These are phyloP conservation scores for Trochalopteron elliotii DNA, from an alignment of 2,113 vertebrate species.

Conservation along the genomic window DNA sequence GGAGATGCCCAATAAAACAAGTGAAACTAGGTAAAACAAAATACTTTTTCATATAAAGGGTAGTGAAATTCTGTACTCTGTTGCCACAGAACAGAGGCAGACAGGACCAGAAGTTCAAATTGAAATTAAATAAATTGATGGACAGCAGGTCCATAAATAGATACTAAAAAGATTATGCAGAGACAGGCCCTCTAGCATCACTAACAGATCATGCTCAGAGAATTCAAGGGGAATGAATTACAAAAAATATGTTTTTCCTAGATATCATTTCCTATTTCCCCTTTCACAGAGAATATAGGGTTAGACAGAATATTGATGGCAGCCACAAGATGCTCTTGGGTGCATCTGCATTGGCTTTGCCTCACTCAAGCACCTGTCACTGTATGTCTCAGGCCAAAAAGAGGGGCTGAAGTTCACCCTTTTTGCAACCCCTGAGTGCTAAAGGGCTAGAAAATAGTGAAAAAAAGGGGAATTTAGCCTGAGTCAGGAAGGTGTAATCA, in stretches of 20 bases:
- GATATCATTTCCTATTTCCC: not conserved
- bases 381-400: not conserved
- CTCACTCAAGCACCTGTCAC: not conserved
- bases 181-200: not conserved
- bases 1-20: not conserved
- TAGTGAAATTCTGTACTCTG: not conserved
- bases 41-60: not conserved
- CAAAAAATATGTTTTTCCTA: not conserved
- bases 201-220: not conserved
- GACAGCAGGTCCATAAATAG: slow-evolving; percentile 11
- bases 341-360: not conserved
- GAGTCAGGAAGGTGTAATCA: not conserved
- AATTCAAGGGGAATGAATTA: not conserved
- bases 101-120: not conserved
- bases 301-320: not conserved
- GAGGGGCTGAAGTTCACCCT: not conserved
- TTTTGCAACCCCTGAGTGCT: not conserved
- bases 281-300: not conserved
- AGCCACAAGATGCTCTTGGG: not conserved
- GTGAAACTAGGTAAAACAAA: not conserved
- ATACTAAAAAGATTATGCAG: slow-evolving; percentile 37
- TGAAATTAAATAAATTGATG: slow-evolving; percentile 32
- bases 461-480: not conserved
- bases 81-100: not conserved
- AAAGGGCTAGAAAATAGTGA: not conserved